Evolutionary conservation across 2,888 invertebrate species (phyloP).

Genomic region (Nezara viridula): DNA sequence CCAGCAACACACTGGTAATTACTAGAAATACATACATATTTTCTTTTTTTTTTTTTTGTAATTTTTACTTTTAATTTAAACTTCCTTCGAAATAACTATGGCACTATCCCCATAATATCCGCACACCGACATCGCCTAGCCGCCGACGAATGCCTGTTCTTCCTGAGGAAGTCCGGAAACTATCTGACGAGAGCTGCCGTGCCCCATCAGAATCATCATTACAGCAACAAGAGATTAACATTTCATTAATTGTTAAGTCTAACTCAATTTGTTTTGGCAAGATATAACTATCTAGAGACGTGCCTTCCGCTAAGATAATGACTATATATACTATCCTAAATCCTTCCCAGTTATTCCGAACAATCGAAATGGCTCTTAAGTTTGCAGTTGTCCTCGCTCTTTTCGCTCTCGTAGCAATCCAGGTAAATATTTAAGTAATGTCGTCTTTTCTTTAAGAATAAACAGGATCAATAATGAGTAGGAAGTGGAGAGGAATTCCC

Average conservation of each 20-base stretch:
- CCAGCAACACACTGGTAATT: not conserved
- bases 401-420: slow-evolving; percentile 26
- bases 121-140: not conserved
- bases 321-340: slow-evolving; percentile 38
- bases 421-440: not conserved
- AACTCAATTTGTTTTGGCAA: slow-evolving; percentile 9
- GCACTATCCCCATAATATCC: not conserved
- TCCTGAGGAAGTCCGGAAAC: slow-evolving; percentile 9
- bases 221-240: slow-evolving; percentile 13
- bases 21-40: not conserved
- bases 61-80: not conserved
- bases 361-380: slow-evolving; percentile 2
- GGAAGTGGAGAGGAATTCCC: not conserved
- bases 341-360: slow-evolving; percentile 26
- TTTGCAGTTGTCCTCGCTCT: not conserved
- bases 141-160: not conserved
- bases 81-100: not conserved
- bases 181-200: not conserved
- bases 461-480: not conserved
- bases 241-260: slow-evolving; percentile 39
- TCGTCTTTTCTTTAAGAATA: not conserved
- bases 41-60: not conserved
- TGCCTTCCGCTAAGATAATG: slow-evolving; percentile 20
- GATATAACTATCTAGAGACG: not conserved
- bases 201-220: slow-evolving; percentile 12